Conservation (phyloP, 2,797 vertebrate species). For the Stomatorhinus walkeri region DNA sequence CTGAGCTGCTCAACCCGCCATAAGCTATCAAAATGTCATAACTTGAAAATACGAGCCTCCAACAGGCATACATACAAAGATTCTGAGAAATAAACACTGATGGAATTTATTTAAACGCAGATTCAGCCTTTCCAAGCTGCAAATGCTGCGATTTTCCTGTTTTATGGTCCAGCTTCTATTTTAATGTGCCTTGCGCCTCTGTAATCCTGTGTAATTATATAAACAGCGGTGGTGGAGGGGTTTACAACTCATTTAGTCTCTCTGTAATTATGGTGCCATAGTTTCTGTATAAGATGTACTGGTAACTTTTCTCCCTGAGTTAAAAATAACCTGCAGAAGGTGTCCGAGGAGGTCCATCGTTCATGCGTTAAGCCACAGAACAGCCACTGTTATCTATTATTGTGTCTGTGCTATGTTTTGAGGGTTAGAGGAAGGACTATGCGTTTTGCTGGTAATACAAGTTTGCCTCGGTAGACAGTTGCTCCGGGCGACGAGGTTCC, state of each 20-base stretch:
- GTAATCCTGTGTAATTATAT: slow-evolving; percentile 5
- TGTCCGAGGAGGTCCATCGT: not conserved
- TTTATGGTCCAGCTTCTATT: not conserved
- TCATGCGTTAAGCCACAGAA: not conserved
- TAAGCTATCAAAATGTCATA: not conserved
- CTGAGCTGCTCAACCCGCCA: not conserved
- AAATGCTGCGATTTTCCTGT: not conserved
- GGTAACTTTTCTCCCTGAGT: not conserved
- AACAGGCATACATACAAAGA: not conserved
- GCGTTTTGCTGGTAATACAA: not conserved
- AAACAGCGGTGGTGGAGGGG: not conserved
- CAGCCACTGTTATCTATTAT: not conserved
- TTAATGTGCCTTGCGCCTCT: not conserved
- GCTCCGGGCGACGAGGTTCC: not conserved
- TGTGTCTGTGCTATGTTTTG: not conserved
- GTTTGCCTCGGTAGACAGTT: not conserved
- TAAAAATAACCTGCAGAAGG: not conserved
- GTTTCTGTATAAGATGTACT: not conserved
- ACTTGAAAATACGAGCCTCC: not conserved
- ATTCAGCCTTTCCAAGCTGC: not conserved
- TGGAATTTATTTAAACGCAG: not conserved
- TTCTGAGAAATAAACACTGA: not conserved
- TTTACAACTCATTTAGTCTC: not conserved
- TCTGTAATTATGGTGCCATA: not conserved
- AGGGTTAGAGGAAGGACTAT: not conserved